phyloP scores from a whole-genome alignment of 1,140 invertebrate genomes.

The Zaprionus capensis region DNA sequence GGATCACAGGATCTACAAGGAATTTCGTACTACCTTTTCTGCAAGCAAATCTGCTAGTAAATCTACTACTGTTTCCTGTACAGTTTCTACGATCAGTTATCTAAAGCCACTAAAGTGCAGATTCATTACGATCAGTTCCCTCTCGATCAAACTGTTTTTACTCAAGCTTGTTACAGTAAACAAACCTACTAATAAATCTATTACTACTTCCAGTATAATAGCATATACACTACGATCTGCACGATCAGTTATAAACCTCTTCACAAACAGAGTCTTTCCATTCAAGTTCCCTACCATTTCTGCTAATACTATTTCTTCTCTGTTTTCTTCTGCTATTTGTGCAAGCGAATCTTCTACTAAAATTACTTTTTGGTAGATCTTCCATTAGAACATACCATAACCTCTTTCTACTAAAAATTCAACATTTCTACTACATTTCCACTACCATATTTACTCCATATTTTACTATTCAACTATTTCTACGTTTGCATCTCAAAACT shows the following conservation, averaged over 20 bases:
- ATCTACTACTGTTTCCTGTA: not conserved
- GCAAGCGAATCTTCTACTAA: too few species aligned
- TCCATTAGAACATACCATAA: not conserved
- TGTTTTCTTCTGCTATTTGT: not conserved
- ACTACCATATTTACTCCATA: not conserved
- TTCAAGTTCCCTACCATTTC: not conserved
- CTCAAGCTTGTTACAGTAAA: not conserved
- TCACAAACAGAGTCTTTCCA: not conserved
- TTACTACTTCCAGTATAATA: not conserved
- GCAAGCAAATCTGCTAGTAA: not conserved
- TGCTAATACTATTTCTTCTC: not conserved
- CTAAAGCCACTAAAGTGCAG: too few species aligned
- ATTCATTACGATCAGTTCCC: too few species aligned
- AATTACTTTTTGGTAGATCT: too few species aligned
- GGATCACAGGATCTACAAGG: slow-evolving; percentile 9
- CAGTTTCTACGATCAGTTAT: not conserved
- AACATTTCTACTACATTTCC: not conserved
- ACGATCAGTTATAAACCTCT: not conserved
- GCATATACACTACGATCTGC: not conserved
- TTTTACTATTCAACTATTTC: not conserved
- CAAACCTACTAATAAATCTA: not conserved
- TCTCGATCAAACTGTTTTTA: not conserved
- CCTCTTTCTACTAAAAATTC: not conserved
- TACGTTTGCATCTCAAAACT: not conserved
- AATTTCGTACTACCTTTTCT: not conserved